Base-by-base conservation (phyloP, 1,140 invertebrate genomes). In the Diuraphis noxia region DNA sequence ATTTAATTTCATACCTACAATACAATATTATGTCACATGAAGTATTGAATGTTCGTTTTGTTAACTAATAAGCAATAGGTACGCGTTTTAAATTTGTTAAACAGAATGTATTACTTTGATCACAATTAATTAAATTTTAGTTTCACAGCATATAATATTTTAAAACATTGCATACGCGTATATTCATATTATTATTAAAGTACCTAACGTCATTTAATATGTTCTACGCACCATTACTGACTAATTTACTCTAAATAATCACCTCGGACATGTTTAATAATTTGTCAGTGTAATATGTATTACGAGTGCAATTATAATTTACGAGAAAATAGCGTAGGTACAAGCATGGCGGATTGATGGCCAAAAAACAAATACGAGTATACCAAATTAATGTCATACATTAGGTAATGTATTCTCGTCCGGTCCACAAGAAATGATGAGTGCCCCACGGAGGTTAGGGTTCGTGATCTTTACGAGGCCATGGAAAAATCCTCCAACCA, bases 281-380 rank as follows among this genome's bases (percentile, higher is more conserved):
- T 79, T 79, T 79, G 77, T 79, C 77, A 79, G 77, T 79, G 77
- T 79, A n/a, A n/a, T n/a, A 79, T 36, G 36, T 8, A 79, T 72
- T 72, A 72, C 56, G 30, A 72, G 56, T 79, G 77, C 38, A 79
- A 79, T 79, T 79, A 79, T 72, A 72, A 72, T n/a, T 72, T n/a
- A 72, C 56, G 56, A n/a, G 13, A n/a, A 72, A 72, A 72, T 72
- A 72, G 34, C 13, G 56, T n/a, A 72, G 10, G 13, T 10, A 30
- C 13, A n/a, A 30, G 46, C 56, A n/a, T 72, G 13, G 56, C 5
- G 56, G 30, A n/a, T 5, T 4, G 13, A 72, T 13, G 56, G 30
- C 30, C 56, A n/a, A 72, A 72, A 46, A 46, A n/a, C 19, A 9
- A 25, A 36, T 36, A 36, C 34, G 7, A 34, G 9, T 36, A 79